Percentiles rank a stretch among this genome's conserved stretches.
Conservation (phyloP, 2,113 vertebrate species). For the Psophia crepitans region DNA sequence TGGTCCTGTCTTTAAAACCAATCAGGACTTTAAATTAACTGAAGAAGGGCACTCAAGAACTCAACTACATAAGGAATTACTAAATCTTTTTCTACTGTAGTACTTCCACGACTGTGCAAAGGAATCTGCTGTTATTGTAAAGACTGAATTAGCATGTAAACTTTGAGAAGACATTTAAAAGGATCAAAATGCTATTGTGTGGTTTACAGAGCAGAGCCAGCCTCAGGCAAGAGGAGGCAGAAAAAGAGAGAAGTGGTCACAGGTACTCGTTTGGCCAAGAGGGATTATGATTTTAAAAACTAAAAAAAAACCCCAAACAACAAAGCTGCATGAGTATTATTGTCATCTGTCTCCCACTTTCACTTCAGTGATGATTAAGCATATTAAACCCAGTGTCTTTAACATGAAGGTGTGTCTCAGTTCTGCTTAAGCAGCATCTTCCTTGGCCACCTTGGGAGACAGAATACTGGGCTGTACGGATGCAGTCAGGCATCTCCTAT, state of each 20-base stretch:
- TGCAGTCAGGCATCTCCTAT: background rate
- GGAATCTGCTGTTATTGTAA: background rate
- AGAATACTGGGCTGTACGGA: background rate
- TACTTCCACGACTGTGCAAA: background rate
- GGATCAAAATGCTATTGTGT: background rate
- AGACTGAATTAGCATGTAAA: background rate
- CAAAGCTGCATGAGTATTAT: background rate
- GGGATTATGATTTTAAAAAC: background rate
- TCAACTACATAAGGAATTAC: background rate
- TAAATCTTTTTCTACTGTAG: background rate
- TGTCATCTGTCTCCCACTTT: background rate
- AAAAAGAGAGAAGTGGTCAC: background rate
- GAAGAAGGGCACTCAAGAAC: background rate
- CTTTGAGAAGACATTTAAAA: background rate
- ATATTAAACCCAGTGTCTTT: background rate
- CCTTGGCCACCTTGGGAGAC: background rate
- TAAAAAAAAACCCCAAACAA: background rate
- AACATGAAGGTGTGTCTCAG: background rate
- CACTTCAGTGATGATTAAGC: background rate
- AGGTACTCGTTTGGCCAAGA: background rate
- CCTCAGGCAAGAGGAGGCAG: background rate
- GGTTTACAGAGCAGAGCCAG: background rate
- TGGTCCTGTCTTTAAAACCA: background rate
- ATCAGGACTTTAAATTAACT: background rate
- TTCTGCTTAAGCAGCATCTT: background rate